Evolutionary conservation across 2,888 invertebrate species (phyloP).

Genomic region (Salpingus planirostris): DNA sequence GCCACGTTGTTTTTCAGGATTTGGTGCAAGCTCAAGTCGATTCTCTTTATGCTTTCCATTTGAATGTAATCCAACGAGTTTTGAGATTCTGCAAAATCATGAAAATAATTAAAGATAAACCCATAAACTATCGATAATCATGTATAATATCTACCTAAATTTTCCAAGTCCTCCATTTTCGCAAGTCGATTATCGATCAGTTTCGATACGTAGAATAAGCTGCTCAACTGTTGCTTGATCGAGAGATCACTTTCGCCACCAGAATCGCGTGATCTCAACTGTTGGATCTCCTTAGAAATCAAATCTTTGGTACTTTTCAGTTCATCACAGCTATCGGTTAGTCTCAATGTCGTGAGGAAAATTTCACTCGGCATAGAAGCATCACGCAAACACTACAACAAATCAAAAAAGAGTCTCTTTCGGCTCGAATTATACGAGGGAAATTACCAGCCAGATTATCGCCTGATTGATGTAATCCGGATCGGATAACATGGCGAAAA

Average conservation of each 20-base stretch:
- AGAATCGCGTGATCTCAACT: constrained; percentile 72
- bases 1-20: constrained; percentile 70
- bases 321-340: constrained; percentile 73
- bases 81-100: constrained; percentile 5
- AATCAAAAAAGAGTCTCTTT: not conserved
- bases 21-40: constrained; percentile 58
- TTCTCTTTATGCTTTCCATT: constrained; percentile 33
- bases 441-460: constrained; percentile 79
- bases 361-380: constrained; percentile 68
- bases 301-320: constrained; percentile 70
- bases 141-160: constrained; percentile 13
- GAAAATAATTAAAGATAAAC: constrained; percentile 1
- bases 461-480: constrained; percentile 89
- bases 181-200: constrained; percentile 53
- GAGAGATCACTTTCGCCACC: constrained; percentile 75
- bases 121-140: constrained; percentile 2
- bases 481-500: constrained; percentile 71
- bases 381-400: constrained; percentile 64
- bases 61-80: constrained; percentile 23
- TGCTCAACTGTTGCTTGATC: constrained; percentile 79
- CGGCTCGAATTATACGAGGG: no score
- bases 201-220: constrained; percentile 69
- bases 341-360: constrained; percentile 73
- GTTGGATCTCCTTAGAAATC: constrained; percentile 72
- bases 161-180: constrained; percentile 35